Base-by-base conservation (phyloP, 2,113 vertebrate genomes). In the Lophura nycthemera region DNA sequence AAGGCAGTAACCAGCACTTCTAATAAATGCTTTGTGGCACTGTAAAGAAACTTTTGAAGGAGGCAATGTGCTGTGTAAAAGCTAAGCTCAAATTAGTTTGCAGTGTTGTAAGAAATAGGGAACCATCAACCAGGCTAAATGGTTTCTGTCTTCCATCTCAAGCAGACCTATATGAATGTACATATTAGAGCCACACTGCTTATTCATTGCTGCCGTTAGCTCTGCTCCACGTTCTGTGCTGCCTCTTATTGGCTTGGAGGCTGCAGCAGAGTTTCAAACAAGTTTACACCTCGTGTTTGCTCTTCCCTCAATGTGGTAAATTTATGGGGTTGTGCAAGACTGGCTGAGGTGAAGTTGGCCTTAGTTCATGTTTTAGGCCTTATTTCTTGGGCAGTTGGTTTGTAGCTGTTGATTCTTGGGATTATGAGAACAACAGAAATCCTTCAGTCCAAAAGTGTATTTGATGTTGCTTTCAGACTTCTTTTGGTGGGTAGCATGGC, bases 271-370 rank as follows among this genome's bases (percentile, higher is more conserved):
- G 30, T 30, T 80, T 56, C n/a, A 24, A 7, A 42, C 32, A 13
- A 2, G 1, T 59, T 42, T 30, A 9, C 32, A 18, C 50, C 42
- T 64, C 4, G 0, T 7, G 36, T 63, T 45, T 19, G 6, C 40
- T 10, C 17, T 64, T 77, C 56, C 64, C 25, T 10, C 0, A 0
- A 2, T 9, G 59, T 29, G 42, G 20, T 36, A 65, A 57, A 32
- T 70, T 64, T 57, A 8, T 6, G 6, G 0, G 0, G 24, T 9
- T 40, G 42, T 1, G 0, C 11, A 16, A 84, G 75, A 3, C n/a
- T 24, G 38, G 8, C 14, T 34, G 30, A 10, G 4, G 0, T 18
- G 12, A 52, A 30, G 52, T 70, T 34, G 45, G 18, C 22, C 6
- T 43, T 18, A 18, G 32, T 63, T 67, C 56, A 34, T 56, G 25